A percentile compares a stretch with the other conserved stretches of the same genome.
phyloP scores from a whole-genome alignment of 1,140 invertebrate genomes.

The Aphidius ervi region DNA sequence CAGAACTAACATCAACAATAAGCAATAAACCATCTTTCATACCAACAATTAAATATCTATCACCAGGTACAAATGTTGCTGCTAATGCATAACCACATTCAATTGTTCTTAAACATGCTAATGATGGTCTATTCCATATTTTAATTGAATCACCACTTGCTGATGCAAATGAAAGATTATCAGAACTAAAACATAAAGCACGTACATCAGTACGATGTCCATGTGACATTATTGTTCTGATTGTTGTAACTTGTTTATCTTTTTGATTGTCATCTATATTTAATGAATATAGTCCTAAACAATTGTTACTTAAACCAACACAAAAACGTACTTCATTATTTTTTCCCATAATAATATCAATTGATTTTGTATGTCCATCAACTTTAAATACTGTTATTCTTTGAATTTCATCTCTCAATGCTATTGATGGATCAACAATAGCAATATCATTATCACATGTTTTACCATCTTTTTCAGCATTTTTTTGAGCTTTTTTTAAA shows the following conservation, averaged over 20 bases:
- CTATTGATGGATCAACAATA: constrained; percentile 32
- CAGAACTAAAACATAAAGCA: constrained; percentile 84
- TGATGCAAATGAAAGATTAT: constrained; percentile 80
- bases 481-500: constrained; percentile 67
- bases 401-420: constrained; percentile 71
- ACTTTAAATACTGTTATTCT: constrained; percentile 65
- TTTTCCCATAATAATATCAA: constrained; percentile 64
- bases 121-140: constrained; percentile 84
- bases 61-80: constrained; percentile 84
- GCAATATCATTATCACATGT: constrained; percentile 35
- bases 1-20: constrained; percentile 82
- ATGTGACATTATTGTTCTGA: constrained; percentile 47
- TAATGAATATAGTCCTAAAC: constrained; percentile 63
- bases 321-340: constrained; percentile 65
- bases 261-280: constrained; percentile 46
- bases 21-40: constrained; percentile 82
- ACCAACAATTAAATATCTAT: constrained; percentile 85
- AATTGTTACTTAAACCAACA: constrained; percentile 64
- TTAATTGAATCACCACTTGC: constrained; percentile 84
- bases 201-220: constrained; percentile 90
- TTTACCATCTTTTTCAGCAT: constrained; percentile 56
- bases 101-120: constrained; percentile 79
- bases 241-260: constrained; percentile 53
- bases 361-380: constrained; percentile 65
- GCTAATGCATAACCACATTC: constrained; percentile 66